Base-by-base conservation (phyloP, 2,888 invertebrate species). In the Fabriciana adippe region DNA sequence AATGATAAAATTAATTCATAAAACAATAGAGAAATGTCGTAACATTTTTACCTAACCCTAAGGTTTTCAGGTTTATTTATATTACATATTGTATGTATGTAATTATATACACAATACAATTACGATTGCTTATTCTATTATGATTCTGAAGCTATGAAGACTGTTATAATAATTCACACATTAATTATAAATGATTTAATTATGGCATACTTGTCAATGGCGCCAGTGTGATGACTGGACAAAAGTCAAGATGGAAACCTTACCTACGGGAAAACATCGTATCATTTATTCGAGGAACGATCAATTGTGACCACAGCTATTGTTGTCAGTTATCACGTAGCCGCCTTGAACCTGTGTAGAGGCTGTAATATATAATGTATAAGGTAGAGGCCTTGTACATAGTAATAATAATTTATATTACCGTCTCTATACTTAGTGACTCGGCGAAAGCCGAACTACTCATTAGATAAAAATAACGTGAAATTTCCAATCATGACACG, bases 341-440 rank as follows among this genome's bases (percentile, higher is more conserved):
- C 48, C 35, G 69, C 74, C 74, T 75, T 75, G 74, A 75, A 76
- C 71, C 73, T 72, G 71, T 6, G 41, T 61, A 53, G 35, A 61
- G 18, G 0, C 35, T 51, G 8, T 61, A 61, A 8, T 11, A 41
- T 41, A 41, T 41, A 41, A 41, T 41, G 35, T 31, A 59, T 48
- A 26, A 59, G n/a, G 48, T 48, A 59, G 47, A 47, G 26, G 31
- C 59, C 59, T 59, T 59, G 59, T 48, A n/a, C 13, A 31, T 59
- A 59, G 8, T 11, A 1, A 8, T 57, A 41, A n/a, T n/a, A n/a
- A n/a, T n/a, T n/a, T n/a, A 56, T 16, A 18, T 56, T 56, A 56
- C 45, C 45, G 56, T 13, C 16, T 41, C 16, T 16, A 55, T 11
- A 47, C 21, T 45, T 45, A 21, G 21, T 57, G 45, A 57, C 21